Evolutionary conservation across 2,888 invertebrate genomes (phyloP).

Genomic region (Drosophila flavopinicola): DNA sequence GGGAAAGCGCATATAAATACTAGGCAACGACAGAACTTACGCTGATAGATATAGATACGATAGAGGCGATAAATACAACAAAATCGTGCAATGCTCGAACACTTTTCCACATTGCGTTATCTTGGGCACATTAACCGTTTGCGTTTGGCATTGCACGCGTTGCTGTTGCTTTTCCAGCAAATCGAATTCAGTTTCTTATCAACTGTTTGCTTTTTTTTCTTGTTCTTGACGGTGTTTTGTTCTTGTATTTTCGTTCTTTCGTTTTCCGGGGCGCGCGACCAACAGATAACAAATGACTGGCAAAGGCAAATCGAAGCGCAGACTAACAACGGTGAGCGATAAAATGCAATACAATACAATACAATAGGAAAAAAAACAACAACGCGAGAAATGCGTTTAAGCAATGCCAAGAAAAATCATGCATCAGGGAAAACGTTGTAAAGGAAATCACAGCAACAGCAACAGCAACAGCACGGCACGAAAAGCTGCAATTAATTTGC

Average conservation of each 20-base stretch:
- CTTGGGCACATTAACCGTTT: constrained; percentile 53
- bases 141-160: constrained; percentile 53
- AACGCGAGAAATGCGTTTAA: background rate
- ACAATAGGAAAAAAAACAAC: background rate
- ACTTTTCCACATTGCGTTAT: constrained; percentile 44
- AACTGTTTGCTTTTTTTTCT: constrained; percentile 16
- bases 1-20: constrained; percentile 4
- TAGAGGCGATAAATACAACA: constrained; percentile 43
- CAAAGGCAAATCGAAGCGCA: constrained; percentile 57
- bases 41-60: constrained; percentile 17
- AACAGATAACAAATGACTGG: constrained; percentile 65
- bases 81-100: constrained; percentile 29
- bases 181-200: constrained; percentile 65
- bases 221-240: constrained; percentile 1
- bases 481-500: constrained; percentile 69
- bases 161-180: constrained; percentile 48
- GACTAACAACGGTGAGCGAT: constrained; percentile 64
- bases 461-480: too few species aligned
- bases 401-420: constrained; percentile 11
- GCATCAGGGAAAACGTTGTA: constrained; percentile 1
- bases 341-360: background rate
- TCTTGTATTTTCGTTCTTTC: constrained; percentile 1
- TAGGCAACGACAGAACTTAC: constrained; percentile 1
- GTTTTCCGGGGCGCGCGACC: constrained; percentile 17
- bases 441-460: constrained; percentile 23